Percentiles rank a stretch among this genome's conserved stretches.
phyloP scores from a whole-genome alignment of 2,113 vertebrate species.

The Aphyosemion australe region DNA sequence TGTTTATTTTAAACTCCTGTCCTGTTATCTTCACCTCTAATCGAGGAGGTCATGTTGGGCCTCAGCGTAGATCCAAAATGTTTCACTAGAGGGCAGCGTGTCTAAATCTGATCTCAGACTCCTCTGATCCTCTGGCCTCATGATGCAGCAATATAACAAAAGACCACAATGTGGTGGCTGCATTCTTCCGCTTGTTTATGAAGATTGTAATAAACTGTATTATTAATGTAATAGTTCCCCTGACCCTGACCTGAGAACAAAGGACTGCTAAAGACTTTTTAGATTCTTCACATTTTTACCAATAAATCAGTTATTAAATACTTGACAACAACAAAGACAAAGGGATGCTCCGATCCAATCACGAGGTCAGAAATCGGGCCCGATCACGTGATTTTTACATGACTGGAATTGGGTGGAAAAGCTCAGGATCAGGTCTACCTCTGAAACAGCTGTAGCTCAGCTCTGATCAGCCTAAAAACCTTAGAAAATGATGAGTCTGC shows the following conservation, averaged over 20 bases:
- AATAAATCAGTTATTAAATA: no score
- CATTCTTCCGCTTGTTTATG: not conserved
- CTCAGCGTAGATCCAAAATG: slow-evolving; percentile 16
- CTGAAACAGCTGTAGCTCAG: slow-evolving; percentile 22
- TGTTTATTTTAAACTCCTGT: slow-evolving; percentile 38
- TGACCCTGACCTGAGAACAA: no score
- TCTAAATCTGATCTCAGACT: slow-evolving; percentile 1
- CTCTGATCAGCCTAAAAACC: slow-evolving; percentile 15
- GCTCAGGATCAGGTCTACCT: not conserved
- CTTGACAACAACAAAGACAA: no score
- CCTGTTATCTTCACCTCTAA: slow-evolving; percentile 29
- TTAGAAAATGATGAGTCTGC: slow-evolving; percentile 26
- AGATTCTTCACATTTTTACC: no score
- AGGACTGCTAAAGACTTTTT: no score
- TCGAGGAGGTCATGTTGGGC: slow-evolving; percentile 11
- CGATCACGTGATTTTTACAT: no score
- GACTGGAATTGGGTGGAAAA: no score
- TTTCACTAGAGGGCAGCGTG: slow-evolving; percentile 65
- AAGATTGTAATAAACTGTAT: not conserved
- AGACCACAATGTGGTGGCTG: not conserved
- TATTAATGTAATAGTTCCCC: not conserved
- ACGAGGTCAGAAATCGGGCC: no score
- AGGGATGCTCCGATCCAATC: no score
- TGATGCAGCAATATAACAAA: not conserved
- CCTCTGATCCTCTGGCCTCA: not conserved